Evolutionary conservation across 2,113 vertebrate species (phyloP).

Genomic region (Salminus brasiliensis): DNA sequence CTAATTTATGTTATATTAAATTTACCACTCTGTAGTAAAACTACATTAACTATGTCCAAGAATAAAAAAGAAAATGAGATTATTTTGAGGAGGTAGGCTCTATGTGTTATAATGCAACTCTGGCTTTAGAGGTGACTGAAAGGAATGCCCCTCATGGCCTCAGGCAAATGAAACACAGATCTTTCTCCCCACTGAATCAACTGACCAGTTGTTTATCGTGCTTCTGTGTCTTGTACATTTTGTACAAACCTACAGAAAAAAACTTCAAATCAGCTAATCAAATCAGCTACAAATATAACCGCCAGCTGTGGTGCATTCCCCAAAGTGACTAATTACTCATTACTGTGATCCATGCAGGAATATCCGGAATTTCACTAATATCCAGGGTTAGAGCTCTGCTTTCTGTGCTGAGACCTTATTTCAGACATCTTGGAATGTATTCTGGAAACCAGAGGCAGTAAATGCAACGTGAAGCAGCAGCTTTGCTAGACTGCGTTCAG

Average conservation of each 20-base stretch:
- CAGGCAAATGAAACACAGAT: not conserved
- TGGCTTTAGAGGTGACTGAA: not conserved
- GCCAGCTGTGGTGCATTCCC: not conserved
- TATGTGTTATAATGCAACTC: not conserved
- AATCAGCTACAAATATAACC: not conserved
- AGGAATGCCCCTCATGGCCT: not conserved
- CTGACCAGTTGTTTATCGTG: not conserved
- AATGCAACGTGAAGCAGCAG: not conserved
- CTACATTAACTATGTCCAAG: not conserved
- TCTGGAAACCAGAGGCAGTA: not conserved
- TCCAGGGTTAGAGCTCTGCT: not conserved
- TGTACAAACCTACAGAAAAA: not conserved
- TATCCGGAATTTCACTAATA: not conserved
- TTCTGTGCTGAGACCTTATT: not conserved
- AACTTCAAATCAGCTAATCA: not conserved
- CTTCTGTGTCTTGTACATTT: not conserved
- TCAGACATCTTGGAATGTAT: not conserved
- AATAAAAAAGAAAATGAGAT: no score
- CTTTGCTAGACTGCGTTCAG: not conserved
- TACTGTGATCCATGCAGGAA: not conserved
- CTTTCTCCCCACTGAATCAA: not conserved
- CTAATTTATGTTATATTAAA: not conserved
- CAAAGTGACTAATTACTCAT: no score
- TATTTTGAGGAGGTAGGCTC: no score
- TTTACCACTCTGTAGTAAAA: not conserved